Conservation (phyloP, 2,797 vertebrate species). For the Schizothorax lantsangensis region DNA sequence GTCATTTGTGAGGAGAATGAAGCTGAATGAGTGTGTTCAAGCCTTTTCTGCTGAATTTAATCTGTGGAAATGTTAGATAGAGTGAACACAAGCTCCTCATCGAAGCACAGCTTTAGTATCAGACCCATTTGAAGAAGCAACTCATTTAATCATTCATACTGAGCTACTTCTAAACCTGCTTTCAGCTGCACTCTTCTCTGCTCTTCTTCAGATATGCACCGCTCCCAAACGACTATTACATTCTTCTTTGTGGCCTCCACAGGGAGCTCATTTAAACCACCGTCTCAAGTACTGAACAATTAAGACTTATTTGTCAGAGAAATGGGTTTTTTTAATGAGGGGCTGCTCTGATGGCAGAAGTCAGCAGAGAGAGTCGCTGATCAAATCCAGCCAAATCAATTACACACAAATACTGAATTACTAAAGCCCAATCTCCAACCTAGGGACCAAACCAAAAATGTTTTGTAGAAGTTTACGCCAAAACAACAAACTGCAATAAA, state of each 20-base stretch:
- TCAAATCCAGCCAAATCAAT: conserved; percentile 39
- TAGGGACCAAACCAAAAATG: not conserved
- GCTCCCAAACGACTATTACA: conserved; percentile 81
- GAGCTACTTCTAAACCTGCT: conserved; percentile 45
- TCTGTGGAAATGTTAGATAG: not conserved
- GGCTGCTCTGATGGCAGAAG: conserved; percentile 72
- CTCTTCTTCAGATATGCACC: conserved; percentile 73
- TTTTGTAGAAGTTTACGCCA: not conserved
- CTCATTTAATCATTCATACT: not conserved
- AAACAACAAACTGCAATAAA: not conserved
- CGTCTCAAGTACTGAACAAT: conserved; percentile 78
- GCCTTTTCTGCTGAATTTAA: not conserved
- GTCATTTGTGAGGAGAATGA: not conserved
- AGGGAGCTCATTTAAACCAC: conserved; percentile 78
- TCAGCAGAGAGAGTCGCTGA: conserved; percentile 37
- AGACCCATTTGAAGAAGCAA: not conserved
- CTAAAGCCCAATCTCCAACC: not conserved
- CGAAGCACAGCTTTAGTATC: not conserved
- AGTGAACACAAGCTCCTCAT: not conserved
- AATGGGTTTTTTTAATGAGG: conserved; percentile 79
- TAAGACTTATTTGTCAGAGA: conserved; percentile 82
- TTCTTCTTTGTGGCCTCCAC: conserved; percentile 81
- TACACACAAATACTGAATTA: not conserved
- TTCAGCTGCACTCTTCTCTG: conserved; percentile 64
- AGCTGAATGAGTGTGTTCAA: not conserved